Conservation (phyloP, 2,888 invertebrate species). For the Acronicta psi region DNA sequence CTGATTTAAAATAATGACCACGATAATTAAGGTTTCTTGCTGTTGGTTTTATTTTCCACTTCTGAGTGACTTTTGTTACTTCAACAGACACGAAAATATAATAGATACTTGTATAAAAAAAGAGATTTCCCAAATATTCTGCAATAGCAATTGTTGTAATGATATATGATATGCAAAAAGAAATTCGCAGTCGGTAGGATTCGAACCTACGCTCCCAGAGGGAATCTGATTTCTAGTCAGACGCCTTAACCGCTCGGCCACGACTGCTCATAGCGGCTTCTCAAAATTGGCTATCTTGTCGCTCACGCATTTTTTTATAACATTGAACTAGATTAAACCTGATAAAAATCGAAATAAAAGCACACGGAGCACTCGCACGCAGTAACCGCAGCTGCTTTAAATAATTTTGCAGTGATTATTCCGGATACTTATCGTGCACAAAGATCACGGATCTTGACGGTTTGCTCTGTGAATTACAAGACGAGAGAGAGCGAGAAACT, state of each 20-base stretch:
- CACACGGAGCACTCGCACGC: neutral
- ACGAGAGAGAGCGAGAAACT: slow-evolving; percentile 38
- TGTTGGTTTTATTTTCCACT: slow-evolving; percentile 29
- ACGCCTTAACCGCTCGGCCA: slow-evolving; percentile 97
- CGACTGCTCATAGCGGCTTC: slow-evolving; percentile 88
- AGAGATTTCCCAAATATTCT: neutral
- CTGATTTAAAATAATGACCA: slow-evolving; percentile 57
- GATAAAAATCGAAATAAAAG: slow-evolving; percentile 17
- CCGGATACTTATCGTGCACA: slow-evolving; percentile 42
- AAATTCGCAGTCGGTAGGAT: slow-evolving; percentile 94
- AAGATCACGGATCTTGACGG: slow-evolving; percentile 48
- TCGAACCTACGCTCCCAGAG: slow-evolving; percentile 97
- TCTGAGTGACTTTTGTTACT: slow-evolving; percentile 13
- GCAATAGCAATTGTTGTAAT: neutral
- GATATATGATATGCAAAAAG: slow-evolving; percentile 45
- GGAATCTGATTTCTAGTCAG: slow-evolving; percentile 97
- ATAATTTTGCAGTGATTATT: slow-evolving; percentile 49
- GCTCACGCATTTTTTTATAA: slow-evolving; percentile 5
- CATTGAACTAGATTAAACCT: slow-evolving; percentile 29
- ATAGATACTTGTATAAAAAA: neutral
- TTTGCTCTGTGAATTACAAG: slow-evolving; percentile 45
- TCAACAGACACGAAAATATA: too few relatives aligned
- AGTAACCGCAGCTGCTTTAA: slow-evolving; percentile 43
- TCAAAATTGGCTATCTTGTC: slow-evolving; percentile 30
- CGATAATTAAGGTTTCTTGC: slow-evolving; percentile 43